Evolutionary conservation across 2,888 invertebrate genomes (phyloP).

Genomic region (Pecten maximus): DNA sequence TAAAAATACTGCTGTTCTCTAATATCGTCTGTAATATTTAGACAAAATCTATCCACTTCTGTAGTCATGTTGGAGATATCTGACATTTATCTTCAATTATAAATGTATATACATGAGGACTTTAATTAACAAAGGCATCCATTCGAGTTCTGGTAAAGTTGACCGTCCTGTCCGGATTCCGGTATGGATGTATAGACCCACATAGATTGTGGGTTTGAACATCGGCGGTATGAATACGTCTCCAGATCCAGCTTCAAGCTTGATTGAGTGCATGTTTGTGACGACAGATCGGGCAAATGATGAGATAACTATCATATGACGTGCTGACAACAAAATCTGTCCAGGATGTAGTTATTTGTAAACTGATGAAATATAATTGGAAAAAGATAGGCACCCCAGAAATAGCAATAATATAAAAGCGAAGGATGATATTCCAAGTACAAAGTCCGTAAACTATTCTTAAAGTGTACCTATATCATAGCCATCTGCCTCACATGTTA

Average conservation of each 20-base stretch:
- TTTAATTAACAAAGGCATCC: not conserved
- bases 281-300: conserved; percentile 1
- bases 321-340: not conserved
- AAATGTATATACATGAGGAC: not conserved
- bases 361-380: not conserved
- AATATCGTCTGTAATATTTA: not conserved
- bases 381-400: not conserved
- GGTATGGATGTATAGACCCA: not conserved
- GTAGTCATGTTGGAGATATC: not conserved
- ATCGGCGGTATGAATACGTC: not conserved
- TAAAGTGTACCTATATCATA: no score
- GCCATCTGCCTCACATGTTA: no score
- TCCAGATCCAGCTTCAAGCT: not conserved
- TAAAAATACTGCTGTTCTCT: not conserved
- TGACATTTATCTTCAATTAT: not conserved
- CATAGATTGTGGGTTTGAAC: not conserved
- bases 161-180: not conserved
- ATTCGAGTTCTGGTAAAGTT: not conserved
- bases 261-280: conserved; percentile 28
- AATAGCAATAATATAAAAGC: not conserved
- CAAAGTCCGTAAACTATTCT: no score
- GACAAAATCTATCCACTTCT: no score
- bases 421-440: not conserved
- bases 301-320: not conserved
- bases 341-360: not conserved